Conservation (phyloP, 2,113 vertebrate species). For the Brachyhypopomus gauderio region DNA sequence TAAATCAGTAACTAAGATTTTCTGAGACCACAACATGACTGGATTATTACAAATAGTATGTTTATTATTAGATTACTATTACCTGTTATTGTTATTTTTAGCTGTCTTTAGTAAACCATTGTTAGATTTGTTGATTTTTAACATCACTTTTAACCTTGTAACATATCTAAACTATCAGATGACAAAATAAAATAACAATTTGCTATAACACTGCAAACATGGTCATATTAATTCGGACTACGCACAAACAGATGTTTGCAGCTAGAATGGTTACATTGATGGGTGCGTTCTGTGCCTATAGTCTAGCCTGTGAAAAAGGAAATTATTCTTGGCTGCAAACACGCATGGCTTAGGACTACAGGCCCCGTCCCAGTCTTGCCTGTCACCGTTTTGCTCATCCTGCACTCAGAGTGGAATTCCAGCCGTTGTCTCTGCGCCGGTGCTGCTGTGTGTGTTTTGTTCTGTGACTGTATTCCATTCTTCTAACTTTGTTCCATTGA, state of each 20-base stretch:
- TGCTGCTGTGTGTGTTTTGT: conserved; percentile 57
- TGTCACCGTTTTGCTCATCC: conserved; percentile 58
- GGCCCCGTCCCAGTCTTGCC: conserved; percentile 50
- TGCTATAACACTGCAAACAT: conserved; percentile 12
- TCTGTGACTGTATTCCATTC: conserved; percentile 60
- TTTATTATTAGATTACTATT: neutral
- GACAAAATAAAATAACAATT: conserved; percentile 1
- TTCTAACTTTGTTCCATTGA: conserved; percentile 65
- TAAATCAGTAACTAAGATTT: too few species aligned
- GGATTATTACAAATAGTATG: neutral
- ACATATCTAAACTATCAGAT: neutral
- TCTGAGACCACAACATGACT: neutral
- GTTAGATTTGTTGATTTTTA: neutral
- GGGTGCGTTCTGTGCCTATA: conserved; percentile 40
- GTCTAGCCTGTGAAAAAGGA: conserved; percentile 52
- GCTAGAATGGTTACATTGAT: conserved; percentile 38
- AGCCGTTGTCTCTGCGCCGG: conserved; percentile 43
- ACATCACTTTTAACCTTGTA: neutral
- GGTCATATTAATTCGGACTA: conserved; percentile 27
- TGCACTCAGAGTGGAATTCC: conserved; percentile 57
- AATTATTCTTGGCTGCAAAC: conserved; percentile 56
- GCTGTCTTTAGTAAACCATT: neutral
- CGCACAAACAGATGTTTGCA: conserved; percentile 41
- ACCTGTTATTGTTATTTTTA: neutral
- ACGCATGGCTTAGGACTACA: conserved; percentile 51